These are phyloP conservation scores for Exephanes ischioxanthus DNA, from an alignment of 2,888 invertebrate species.

Conservation along the genomic window DNA sequence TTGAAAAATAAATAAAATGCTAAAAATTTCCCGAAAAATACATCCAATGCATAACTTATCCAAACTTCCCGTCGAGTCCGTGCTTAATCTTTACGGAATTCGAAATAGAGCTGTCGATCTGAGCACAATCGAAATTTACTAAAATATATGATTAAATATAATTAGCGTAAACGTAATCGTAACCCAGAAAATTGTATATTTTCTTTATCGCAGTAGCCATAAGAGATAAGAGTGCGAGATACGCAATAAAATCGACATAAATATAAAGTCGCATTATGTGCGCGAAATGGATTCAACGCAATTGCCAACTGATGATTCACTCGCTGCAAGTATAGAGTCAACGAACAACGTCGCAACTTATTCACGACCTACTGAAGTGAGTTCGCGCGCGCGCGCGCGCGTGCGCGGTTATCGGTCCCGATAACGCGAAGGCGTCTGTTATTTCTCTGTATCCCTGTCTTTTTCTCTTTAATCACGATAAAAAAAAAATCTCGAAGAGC, in stretches of 20 bases:
- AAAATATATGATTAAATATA: neutral
- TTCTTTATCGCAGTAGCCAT: neutral
- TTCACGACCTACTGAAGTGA: slow-evolving; percentile 23
- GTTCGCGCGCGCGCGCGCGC: slow-evolving; percentile 16
- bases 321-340: slow-evolving; percentile 4
- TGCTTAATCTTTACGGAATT: neutral
- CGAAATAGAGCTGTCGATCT: neutral
- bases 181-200: neutral
- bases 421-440: slow-evolving; percentile 42
- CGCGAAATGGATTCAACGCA: slow-evolving; percentile 35
- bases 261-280: slow-evolving; percentile 28
- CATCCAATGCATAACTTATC: neutral
- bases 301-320: slow-evolving; percentile 50
- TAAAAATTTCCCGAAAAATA: neutral
- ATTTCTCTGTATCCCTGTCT: slow-evolving; percentile 12
- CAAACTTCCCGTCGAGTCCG: neutral
- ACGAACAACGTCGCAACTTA: slow-evolving; percentile 33
- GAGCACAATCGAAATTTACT: neutral
- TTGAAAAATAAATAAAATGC: neutral
- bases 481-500: slow-evolving; percentile 50
- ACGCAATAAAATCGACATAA: slow-evolving; percentile 55
- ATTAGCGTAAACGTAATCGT: neutral
- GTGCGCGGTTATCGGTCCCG: slow-evolving; percentile 17
- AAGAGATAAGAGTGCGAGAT: slow-evolving; percentile 53
- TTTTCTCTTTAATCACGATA: slow-evolving; percentile 24